These are phyloP conservation scores for Pelobates cultripes DNA, from an alignment of 2,797 vertebrate species.

Conservation along the genomic window DNA sequence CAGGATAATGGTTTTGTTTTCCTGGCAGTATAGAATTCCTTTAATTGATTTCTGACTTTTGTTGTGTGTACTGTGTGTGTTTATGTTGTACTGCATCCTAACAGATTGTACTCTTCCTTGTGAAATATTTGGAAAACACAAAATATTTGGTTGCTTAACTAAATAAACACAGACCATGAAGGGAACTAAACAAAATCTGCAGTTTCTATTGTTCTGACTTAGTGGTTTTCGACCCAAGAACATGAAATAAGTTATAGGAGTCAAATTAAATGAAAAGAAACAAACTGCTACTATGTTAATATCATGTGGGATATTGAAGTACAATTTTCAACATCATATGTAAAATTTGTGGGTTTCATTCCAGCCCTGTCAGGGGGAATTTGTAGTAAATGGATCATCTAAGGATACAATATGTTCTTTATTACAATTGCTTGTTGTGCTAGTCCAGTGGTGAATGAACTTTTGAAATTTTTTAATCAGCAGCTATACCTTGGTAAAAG, in stretches of 20 bases:
- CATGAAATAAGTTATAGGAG: conserved; percentile 46
- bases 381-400: conserved; percentile 45
- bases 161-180: conserved; percentile 6
- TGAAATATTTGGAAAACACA: not conserved
- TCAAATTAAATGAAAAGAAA: conserved; percentile 42
- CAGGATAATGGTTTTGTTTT: too few relatives aligned
- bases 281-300: conserved; percentile 34
- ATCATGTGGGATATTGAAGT: conserved; percentile 22
- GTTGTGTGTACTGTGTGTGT: too few relatives aligned
- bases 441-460: conserved; percentile 61
- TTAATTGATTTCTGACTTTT: too few relatives aligned
- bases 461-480: conserved; percentile 68
- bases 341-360: conserved; percentile 31
- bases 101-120: too few relatives aligned
- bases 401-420: conserved; percentile 34
- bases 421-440: conserved; percentile 29
- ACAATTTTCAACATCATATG: conserved; percentile 25
- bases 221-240: not conserved
- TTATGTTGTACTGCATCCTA: too few relatives aligned
- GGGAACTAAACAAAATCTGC: conserved; percentile 8
- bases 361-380: conserved; percentile 50
- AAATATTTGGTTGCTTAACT: not conserved
- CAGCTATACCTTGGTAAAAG: conserved; percentile 58
- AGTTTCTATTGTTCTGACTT: conserved; percentile 3
- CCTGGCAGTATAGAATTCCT: too few relatives aligned